Percentiles rank a stretch among this genome's conserved stretches.
phyloP scores from a whole-genome alignment of 1,140 invertebrate genomes.

The Centruroides vittatus region DNA sequence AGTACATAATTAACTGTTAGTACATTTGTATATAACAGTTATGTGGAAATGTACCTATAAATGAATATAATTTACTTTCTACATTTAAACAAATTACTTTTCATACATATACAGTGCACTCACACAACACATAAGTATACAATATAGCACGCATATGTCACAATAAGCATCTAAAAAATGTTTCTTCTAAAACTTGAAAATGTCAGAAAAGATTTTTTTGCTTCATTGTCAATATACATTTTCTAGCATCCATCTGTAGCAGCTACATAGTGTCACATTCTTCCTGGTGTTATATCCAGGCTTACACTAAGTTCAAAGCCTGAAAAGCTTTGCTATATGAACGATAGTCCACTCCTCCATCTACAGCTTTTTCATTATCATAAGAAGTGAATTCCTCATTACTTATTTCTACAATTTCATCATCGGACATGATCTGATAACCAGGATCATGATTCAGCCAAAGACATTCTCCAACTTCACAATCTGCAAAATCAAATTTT shows the following conservation, averaged over 20 bases:
- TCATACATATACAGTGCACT: no score
- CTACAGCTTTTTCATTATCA: neutral
- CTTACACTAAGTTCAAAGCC: neutral
- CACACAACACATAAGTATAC: no score
- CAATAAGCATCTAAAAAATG: no score
- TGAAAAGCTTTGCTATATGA: neutral
- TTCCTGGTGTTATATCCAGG: neutral
- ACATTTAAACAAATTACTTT: no score
- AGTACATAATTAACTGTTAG: no score
- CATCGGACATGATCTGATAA: neutral
- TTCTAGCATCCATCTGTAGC: neutral
- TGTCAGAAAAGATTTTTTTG: neutral
- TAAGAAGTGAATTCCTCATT: neutral
- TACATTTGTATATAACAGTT: no score
- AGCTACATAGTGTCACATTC: neutral
- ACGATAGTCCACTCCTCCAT: no score
- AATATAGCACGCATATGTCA: no score
- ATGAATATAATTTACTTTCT: no score
- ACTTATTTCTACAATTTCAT: neutral
- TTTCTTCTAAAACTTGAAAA: no score
- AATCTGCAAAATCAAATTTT: neutral
- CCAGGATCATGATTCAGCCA: neutral
- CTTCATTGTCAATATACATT: neutral
- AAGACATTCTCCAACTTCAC: neutral
- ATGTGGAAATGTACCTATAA: no score